Conservation (phyloP, 2,113 vertebrate species). For the Callionymus lyra region DNA sequence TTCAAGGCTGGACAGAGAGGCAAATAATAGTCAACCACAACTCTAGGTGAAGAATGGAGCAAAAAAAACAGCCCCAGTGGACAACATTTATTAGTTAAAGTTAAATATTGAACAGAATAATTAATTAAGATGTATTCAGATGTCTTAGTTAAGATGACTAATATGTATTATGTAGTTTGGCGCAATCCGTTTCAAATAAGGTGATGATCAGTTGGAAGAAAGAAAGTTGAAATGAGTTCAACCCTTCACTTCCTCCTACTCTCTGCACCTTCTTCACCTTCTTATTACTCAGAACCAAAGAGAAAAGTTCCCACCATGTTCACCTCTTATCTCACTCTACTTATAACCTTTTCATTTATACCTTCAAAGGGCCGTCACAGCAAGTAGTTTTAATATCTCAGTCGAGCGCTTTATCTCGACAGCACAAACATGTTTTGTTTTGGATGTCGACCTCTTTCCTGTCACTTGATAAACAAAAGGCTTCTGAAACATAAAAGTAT, state of each 20-base stretch:
- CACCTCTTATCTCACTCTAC: slow-evolving; percentile 13
- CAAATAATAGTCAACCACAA: too few species aligned
- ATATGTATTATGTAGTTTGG: too few species aligned
- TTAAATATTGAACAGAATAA: too few species aligned
- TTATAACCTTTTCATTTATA: slow-evolving; percentile 40
- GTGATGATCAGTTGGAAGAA: neutral
- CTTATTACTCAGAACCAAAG: slow-evolving; percentile 15
- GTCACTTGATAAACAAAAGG: slow-evolving; percentile 28
- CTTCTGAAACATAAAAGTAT: slow-evolving; percentile 30
- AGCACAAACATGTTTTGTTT: slow-evolving; percentile 40
- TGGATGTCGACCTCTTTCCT: slow-evolving; percentile 26
- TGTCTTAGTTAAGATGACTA: too few species aligned
- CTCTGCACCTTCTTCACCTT: too few species aligned
- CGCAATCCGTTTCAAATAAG: too few species aligned
- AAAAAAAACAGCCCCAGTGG: too few species aligned
- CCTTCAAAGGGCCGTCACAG: slow-evolving; percentile 51
- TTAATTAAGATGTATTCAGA: too few species aligned
- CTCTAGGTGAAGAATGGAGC: too few species aligned
- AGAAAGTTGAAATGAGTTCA: too few species aligned
- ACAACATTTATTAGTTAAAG: too few species aligned
- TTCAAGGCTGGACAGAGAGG: too few species aligned
- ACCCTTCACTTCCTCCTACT: neutral
- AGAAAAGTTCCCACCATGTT: slow-evolving; percentile 17
- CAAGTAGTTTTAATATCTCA: slow-evolving; percentile 12
- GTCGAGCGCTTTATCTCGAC: slow-evolving; percentile 37